Base-by-base conservation (phyloP, 2,888 invertebrate species). In the Meteorus cinctellus region DNA sequence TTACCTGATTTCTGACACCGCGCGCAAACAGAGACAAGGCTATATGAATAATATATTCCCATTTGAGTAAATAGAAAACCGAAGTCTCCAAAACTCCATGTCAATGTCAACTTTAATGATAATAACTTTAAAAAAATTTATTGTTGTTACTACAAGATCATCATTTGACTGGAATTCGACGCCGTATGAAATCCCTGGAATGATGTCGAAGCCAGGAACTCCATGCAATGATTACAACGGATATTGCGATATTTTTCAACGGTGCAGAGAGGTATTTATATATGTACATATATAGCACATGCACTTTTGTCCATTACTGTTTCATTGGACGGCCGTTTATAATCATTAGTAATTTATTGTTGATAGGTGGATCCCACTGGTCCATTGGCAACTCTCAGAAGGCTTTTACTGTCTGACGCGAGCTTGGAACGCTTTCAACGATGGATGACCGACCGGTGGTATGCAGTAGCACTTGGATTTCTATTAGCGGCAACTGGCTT, bases 161-260 rank as follows among this genome's bases (percentile, higher is more conserved):
- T 96, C 96, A 59, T 96, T 96, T 91, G 93, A 94, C 81, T 96
- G 96, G 96, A 97, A 97, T 90, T 92, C 93, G 74, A 91, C 93
- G 80, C 96, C 97, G 0, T 96, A 94, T 86, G 96, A 97, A 90
- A 95, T 97, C 83, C 97, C 97, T 0, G 96, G 97, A 86, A 95
- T 96, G 94, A 95, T 94, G 88, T 95, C 96, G 67, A 96, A 97
- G 85, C 96, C 97, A 0, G 97, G 97, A 78, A 96, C 97, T 65
- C 97, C 97, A 0, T 97, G 97, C 89, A 96, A 96, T 89, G 95
- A 96, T 86, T 96, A 96, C 89, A 96, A 96, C 87, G 97, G 97
- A 90, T 94, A 94, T 84, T 93, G 93, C 85, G 93, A 94, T 86
- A 92, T 93, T 60, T 93, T 92, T 84, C 92, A 94, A 88, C 92